phyloP scores from a whole-genome alignment of 2,113 vertebrate species.

The Nibea coibor region DNA sequence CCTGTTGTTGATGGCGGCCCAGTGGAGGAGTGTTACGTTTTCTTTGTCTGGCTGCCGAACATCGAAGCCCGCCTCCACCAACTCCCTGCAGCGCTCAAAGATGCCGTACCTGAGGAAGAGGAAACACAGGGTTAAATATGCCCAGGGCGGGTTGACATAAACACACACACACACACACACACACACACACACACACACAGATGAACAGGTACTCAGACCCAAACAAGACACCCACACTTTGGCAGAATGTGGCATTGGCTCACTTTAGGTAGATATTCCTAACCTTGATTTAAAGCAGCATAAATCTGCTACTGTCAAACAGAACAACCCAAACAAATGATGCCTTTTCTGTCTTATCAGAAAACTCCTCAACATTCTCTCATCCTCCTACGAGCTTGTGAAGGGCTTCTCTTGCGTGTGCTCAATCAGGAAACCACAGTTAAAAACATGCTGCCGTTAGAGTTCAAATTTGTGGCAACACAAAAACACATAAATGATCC shows the following conservation, averaged over 20 bases:
- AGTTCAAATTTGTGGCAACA: background rate
- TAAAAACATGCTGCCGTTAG: background rate
- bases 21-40: slow-evolving; percentile 98
- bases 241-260: background rate
- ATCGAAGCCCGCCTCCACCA: slow-evolving; percentile 98
- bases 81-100: slow-evolving; percentile 95
- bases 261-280: background rate
- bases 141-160: background rate
- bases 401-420: background rate
- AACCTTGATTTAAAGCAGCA: slow-evolving; percentile 37
- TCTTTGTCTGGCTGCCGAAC: slow-evolving; percentile 98
- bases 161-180: background rate
- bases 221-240: slow-evolving; percentile 16
- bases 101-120: slow-evolving; percentile 91
- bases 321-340: background rate
- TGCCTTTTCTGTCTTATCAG: background rate
- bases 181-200: background rate
- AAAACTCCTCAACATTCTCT: background rate
- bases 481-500: background rate
- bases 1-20: slow-evolving; percentile 99
- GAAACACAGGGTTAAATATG: no score
- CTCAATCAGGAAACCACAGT: background rate
- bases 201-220: background rate
- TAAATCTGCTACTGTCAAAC: slow-evolving; percentile 12
- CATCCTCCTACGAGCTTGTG: background rate